These are phyloP conservation scores for Syrphus vitripennis DNA, from an alignment of 2,888 invertebrate genomes.

Conservation along the genomic window DNA sequence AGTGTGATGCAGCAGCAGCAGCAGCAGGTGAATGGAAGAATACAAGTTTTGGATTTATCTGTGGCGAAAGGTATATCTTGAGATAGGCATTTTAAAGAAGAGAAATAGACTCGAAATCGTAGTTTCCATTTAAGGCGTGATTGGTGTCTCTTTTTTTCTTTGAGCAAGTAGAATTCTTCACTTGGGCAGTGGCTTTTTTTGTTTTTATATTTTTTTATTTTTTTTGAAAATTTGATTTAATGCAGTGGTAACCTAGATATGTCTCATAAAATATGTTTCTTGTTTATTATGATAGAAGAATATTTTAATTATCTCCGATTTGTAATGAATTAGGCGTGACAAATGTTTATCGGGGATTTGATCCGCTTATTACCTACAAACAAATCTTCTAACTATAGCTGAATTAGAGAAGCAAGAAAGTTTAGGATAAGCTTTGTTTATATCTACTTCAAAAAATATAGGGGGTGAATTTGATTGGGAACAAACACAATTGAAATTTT, in stretches of 20 bases:
- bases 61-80: background rate
- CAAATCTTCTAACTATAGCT: background rate
- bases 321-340: background rate
- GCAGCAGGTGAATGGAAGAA: slow-evolving; percentile 31
- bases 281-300: background rate
- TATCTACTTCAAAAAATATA: background rate
- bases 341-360: background rate
- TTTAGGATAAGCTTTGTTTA: background rate
- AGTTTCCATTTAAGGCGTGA: slow-evolving; percentile 14
- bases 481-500: background rate
- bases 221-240: background rate
- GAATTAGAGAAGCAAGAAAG: background rate
- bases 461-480: background rate
- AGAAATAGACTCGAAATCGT: background rate
- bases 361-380: background rate
- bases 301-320: background rate
- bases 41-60: slow-evolving; percentile 23
- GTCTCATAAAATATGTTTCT: background rate
- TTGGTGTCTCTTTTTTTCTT: background rate
- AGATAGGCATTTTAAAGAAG: background rate
- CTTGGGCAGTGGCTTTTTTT: background rate
- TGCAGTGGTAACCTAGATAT: background rate
- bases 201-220: too few relatives aligned
- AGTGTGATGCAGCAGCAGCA: slow-evolving; percentile 37
- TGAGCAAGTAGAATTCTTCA: background rate